Conservation (phyloP, 2,797 vertebrate species). For the Urocyon cinereoargenteus region DNA sequence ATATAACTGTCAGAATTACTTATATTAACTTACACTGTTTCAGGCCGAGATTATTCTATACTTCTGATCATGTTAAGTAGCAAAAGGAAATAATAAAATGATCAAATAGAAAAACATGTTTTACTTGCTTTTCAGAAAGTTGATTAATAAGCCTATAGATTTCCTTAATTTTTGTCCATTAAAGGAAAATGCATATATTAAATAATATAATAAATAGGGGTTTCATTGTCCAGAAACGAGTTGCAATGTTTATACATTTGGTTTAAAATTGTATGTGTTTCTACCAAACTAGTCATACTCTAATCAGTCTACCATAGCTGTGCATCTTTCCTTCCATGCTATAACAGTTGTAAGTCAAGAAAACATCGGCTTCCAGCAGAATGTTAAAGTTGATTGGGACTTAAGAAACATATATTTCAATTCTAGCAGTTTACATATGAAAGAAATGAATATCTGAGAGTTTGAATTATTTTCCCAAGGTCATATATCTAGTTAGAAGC, state of each 20-base stretch:
- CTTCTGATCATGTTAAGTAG: not conserved
- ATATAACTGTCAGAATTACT: not conserved
- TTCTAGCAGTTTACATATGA: constrained; percentile 32
- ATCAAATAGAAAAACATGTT: not conserved
- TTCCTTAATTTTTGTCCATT: constrained; percentile 13
- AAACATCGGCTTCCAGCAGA: not conserved
- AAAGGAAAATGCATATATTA: not conserved
- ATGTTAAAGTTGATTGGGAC: constrained; percentile 35
- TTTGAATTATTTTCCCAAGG: constrained; percentile 47
- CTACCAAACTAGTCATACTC: not conserved
- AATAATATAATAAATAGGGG: not conserved
- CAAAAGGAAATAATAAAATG: not conserved
- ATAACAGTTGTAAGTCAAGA: not conserved
- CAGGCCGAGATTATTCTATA: not conserved
- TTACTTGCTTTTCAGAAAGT: not conserved
- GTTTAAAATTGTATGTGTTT: not conserved
- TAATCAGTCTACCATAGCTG: not conserved
- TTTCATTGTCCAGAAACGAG: constrained; percentile 29
- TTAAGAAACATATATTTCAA: constrained; percentile 52
- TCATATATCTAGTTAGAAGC: constrained; percentile 44
- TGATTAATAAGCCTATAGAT: not conserved
- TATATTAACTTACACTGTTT: not conserved
- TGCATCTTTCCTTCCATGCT: not conserved
- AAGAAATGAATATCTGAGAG: constrained; percentile 29
- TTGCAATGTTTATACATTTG: not conserved